A percentile compares a stretch with the other conserved stretches of the same genome.
Conservation (phyloP, 2,113 vertebrate species). For the Paralichthys olivaceus region DNA sequence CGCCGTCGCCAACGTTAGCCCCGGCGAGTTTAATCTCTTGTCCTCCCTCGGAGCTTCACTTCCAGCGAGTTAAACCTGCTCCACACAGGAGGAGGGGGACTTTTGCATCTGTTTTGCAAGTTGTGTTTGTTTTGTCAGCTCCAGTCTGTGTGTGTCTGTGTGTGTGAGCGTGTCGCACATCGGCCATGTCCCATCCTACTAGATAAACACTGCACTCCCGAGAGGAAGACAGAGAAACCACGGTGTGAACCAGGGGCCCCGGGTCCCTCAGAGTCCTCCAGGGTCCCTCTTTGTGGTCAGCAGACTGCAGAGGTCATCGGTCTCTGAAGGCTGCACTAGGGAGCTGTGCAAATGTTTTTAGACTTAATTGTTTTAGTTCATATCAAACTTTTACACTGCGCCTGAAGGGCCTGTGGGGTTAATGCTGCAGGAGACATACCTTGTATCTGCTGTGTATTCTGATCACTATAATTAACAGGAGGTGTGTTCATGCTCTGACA, state of each 20-base stretch:
- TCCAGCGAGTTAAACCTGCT: background rate
- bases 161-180: background rate
- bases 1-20: conserved; percentile 3
- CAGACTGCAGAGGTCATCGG: background rate
- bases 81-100: background rate
- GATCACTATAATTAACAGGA: background rate
- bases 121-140: conserved; percentile 18
- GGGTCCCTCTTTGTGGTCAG: too few species aligned
- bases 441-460: too few species aligned
- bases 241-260: too few species aligned
- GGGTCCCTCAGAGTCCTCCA: background rate
- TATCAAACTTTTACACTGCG: too few species aligned
- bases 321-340: background rate
- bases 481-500: background rate
- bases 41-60: background rate
- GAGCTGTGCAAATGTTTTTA: background rate
- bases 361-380: too few species aligned
- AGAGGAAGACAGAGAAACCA: background rate
- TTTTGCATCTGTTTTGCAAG: conserved; percentile 68
- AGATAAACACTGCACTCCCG: background rate
- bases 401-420: too few species aligned
- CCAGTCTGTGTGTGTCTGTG: background rate
- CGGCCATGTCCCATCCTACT: conserved; percentile 8
- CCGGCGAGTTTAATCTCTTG: background rate
- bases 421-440: background rate